Evolutionary conservation across 1,140 invertebrate species (phyloP).

Genomic region (Cotesia typhae): DNA sequence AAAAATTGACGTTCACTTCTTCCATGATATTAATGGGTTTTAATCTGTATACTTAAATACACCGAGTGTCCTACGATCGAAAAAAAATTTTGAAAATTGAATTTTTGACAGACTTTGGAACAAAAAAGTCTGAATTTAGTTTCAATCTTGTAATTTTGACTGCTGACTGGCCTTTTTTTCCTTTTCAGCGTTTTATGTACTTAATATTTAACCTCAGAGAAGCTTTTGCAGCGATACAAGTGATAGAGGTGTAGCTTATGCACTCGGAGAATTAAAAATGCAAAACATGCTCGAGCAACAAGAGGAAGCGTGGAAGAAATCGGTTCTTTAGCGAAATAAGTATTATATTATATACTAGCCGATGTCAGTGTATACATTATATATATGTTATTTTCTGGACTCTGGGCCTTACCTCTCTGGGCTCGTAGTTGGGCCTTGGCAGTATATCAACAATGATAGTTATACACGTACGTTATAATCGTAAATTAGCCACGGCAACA

Average conservation of each 20-base stretch:
- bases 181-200: no score
- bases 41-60: no score
- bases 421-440: conserved; percentile 41
- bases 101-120: no score
- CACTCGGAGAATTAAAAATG: conserved; percentile 18
- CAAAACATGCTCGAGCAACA: conserved; percentile 6
- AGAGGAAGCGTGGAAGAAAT: conserved; percentile 3
- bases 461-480: conserved; percentile 68
- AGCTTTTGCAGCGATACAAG: no score
- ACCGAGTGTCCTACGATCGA: no score
- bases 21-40: no score
- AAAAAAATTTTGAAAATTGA: no score
- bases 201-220: no score
- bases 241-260: conserved; percentile 4
- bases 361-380: neutral
- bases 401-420: conserved; percentile 24
- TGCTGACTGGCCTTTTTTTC: no score
- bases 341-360: neutral
- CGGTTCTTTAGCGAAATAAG: conserved; percentile 13
- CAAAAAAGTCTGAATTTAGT: no score
- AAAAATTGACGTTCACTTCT: no score
- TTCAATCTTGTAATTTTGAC: no score
- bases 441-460: conserved; percentile 68
- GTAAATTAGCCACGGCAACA: conserved; percentile 67
- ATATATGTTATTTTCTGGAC: conserved; percentile 21